Evolutionary conservation across 2,888 invertebrate genomes (phyloP).

Genomic region (Hyalella azteca): DNA sequence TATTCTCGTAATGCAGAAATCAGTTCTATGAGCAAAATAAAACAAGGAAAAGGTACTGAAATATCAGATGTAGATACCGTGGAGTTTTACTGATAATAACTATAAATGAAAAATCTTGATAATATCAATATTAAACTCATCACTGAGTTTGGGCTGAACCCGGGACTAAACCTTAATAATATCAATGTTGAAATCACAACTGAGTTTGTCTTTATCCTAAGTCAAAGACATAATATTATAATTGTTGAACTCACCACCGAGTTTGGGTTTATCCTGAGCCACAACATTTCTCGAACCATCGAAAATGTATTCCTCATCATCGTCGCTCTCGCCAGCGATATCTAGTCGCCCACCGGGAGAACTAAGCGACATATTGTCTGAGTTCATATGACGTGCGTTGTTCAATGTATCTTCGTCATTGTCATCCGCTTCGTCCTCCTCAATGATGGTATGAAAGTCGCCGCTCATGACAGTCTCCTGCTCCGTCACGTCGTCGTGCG

Average conservation of each 20-base stretch:
- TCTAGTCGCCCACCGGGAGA: neutral
- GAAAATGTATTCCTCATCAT: constrained; percentile 32
- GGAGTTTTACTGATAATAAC: too few relatives aligned
- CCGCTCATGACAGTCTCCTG: constrained; percentile 19
- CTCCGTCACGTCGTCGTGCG: constrained; percentile 5
- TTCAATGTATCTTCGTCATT: neutral
- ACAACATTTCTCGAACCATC: neutral
- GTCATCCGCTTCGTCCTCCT: constrained; percentile 31
- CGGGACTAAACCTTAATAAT: too few relatives aligned
- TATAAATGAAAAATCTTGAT: too few relatives aligned
- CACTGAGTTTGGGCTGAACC: too few relatives aligned
- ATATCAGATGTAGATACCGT: too few relatives aligned
- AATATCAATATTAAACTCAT: too few relatives aligned
- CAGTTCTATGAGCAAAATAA: too few relatives aligned
- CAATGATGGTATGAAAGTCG: constrained; percentile 28
- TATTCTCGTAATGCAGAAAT: too few relatives aligned
- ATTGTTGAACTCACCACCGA: neutral
- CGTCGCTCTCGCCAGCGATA: constrained; percentile 17
- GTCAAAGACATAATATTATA: too few relatives aligned
- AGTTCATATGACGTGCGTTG: neutral
- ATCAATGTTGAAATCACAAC: too few relatives aligned
- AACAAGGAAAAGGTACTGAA: too few relatives aligned
- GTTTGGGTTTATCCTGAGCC: neutral
- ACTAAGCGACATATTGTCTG: neutral
- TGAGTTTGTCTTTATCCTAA: too few relatives aligned